phyloP scores from a whole-genome alignment of 2,113 vertebrate species.

The Butorides virescens region DNA sequence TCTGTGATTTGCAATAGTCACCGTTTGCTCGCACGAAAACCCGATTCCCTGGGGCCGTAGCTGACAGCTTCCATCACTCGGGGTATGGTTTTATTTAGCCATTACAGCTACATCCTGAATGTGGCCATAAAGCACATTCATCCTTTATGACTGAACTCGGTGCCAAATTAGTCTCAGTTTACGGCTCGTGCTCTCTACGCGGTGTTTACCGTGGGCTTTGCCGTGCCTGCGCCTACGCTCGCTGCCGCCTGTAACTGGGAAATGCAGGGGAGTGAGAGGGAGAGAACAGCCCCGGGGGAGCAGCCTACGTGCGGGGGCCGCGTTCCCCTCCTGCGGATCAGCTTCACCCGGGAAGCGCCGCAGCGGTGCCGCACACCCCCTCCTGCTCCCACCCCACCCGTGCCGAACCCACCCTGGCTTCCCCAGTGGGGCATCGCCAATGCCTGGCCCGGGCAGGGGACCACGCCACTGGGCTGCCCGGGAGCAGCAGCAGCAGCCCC shows the following conservation, averaged over 20 bases:
- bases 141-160: background rate
- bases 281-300: rapidly evolving
- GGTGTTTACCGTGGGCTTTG: background rate
- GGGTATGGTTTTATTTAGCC: background rate
- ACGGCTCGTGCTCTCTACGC: background rate
- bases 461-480: background rate
- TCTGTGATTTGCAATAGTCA: background rate
- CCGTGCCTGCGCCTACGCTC: background rate
- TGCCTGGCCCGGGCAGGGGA: background rate
- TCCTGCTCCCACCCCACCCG: background rate
- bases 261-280: background rate
- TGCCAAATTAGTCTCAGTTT: slow-evolving; percentile 24
- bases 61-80: background rate
- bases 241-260: background rate
- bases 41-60: background rate
- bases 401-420: background rate
- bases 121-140: slow-evolving; percentile 10
- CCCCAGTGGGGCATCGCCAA: background rate
- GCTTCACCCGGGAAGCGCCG: background rate
- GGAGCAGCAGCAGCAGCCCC: background rate
- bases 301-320: background rate
- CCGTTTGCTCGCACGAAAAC: background rate
- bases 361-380: rapidly evolving
- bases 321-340: rapidly evolving
- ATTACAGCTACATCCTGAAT: slow-evolving; percentile 23